phyloP scores from a whole-genome alignment of 2,888 invertebrate genomes.

The Drosophila mayaguana region DNA sequence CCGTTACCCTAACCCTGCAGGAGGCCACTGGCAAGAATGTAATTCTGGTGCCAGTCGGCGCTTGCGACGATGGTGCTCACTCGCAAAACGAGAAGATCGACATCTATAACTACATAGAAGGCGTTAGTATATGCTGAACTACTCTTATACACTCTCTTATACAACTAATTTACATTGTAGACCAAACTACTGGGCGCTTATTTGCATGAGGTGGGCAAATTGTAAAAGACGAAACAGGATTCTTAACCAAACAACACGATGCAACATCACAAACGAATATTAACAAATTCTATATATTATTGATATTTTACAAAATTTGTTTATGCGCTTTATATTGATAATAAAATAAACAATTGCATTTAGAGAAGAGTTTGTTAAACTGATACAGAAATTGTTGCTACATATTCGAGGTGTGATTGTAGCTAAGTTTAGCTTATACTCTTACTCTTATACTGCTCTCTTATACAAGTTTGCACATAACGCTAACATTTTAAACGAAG shows the following conservation, averaged over 20 bases:
- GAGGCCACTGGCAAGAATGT: slow-evolving; percentile 97
- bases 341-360: slow-evolving; percentile 44
- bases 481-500: background rate
- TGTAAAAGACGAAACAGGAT: slow-evolving; percentile 40
- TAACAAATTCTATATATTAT: slow-evolving; percentile 29
- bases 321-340: slow-evolving; percentile 41
- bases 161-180: slow-evolving; percentile 85
- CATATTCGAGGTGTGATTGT: background rate
- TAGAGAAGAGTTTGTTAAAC: background rate
- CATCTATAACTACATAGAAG: slow-evolving; percentile 96
- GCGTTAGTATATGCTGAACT: slow-evolving; percentile 87
- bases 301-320: slow-evolving; percentile 21
- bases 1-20: slow-evolving; percentile 96
- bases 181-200: slow-evolving; percentile 96
- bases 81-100: slow-evolving; percentile 99
- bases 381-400: background rate
- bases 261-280: slow-evolving; percentile 40
- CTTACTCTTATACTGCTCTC: background rate
- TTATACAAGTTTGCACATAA: background rate
- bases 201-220: slow-evolving; percentile 88
- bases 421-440: background rate
- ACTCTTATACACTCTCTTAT: background rate
- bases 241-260: slow-evolving; percentile 31
- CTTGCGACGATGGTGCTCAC: slow-evolving; percentile 97
- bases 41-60: slow-evolving; percentile 96